Conservation (phyloP, 2,797 vertebrate species). For the Trichosurus vulpecula region DNA sequence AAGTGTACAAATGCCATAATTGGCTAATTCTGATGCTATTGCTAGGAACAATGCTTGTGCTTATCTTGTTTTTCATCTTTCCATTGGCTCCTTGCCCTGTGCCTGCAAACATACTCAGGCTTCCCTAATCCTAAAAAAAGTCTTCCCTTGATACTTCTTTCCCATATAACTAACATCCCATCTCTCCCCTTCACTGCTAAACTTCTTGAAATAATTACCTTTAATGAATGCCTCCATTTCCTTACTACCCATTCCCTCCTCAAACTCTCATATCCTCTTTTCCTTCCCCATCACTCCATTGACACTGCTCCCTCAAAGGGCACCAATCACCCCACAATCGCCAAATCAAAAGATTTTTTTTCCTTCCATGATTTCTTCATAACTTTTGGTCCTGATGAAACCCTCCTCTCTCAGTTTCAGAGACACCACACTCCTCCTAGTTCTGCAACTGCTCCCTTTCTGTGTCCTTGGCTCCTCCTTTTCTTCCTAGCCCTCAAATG, state of each 20-base stretch:
- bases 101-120: not conserved
- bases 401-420: not conserved
- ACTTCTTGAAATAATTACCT: not conserved
- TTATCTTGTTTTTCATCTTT: not conserved
- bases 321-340: not conserved
- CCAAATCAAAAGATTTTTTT: too few relatives aligned
- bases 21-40: not conserved
- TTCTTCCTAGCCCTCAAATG: not conserved
- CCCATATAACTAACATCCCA: not conserved
- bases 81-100: not conserved
- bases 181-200: not conserved
- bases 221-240: not conserved
- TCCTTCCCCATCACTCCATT: not conserved
- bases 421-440: not conserved
- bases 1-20: not conserved
- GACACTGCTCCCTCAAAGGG: not conserved
- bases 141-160: not conserved
- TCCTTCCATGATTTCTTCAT: too few relatives aligned
- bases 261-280: not conserved
- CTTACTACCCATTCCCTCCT: not conserved
- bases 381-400: not conserved
- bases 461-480: too few relatives aligned
- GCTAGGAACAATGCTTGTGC: not conserved
- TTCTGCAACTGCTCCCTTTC: not conserved
- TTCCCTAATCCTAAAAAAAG: not conserved